A percentile compares a stretch with the other conserved stretches of the same genome.
Evolutionary conservation across 2,113 vertebrate genomes (phyloP).

Genomic region (Labeo rohita): DNA sequence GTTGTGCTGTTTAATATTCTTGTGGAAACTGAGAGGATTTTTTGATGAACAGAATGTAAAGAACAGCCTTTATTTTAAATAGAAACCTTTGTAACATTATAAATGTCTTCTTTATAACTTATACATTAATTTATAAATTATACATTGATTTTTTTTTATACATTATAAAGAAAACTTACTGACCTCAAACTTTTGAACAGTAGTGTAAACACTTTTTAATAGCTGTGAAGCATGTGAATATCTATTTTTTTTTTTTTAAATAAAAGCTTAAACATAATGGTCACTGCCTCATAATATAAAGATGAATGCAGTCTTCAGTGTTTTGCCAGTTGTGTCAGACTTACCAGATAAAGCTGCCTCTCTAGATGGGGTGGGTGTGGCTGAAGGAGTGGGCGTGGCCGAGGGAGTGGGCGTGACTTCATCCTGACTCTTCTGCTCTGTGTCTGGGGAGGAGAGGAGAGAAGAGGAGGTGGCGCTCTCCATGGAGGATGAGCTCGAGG

Average conservation of each 20-base stretch:
- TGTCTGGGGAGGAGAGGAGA: conserved; percentile 80
- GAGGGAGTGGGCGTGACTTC: conserved; percentile 53
- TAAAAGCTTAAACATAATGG: background rate
- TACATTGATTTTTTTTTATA: too few relatives aligned
- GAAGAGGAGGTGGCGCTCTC: conserved; percentile 79
- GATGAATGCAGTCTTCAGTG: background rate
- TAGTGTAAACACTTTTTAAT: background rate
- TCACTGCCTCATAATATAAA: background rate
- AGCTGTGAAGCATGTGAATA: background rate
- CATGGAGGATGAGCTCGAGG: conserved; percentile 77
- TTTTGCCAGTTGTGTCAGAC: conserved; percentile 11
- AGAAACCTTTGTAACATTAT: background rate
- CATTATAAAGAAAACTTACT: too few relatives aligned
- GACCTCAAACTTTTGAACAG: background rate
- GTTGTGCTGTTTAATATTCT: background rate
- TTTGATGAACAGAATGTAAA: background rate
- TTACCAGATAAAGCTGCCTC: conserved; percentile 73
- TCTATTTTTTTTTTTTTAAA: background rate
- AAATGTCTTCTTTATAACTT: background rate
- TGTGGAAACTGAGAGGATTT: background rate
- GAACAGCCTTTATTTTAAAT: background rate
- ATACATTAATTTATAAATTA: too few relatives aligned
- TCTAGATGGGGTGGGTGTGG: conserved; percentile 61
- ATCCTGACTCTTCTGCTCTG: conserved; percentile 76
- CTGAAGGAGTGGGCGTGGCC: conserved; percentile 54